Base-by-base conservation (phyloP, 2,888 invertebrate genomes). In the Eledona agricola region DNA sequence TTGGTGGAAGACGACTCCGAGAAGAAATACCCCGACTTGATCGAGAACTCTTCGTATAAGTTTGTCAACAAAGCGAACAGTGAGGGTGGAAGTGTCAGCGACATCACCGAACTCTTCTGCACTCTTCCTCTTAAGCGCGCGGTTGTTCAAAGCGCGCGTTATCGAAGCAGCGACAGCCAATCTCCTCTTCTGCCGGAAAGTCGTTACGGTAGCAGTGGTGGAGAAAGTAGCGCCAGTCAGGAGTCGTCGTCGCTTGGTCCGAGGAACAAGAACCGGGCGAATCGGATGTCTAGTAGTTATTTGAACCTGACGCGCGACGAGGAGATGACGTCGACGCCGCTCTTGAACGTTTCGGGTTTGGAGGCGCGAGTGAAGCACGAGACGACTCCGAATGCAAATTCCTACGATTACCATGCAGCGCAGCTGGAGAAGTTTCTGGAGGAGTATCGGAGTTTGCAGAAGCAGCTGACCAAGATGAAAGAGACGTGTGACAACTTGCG, bases 381-480 rank as follows among this genome's bases (percentile, higher is more conserved):
- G 51, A 43, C 57, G 29, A 67, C 67, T 9, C 63, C 69, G 4
- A 69, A 71, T 51, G 81, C 83, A 29, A 81, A 79, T 29, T 79
- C 83, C 9, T 89, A 87, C 72, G 89, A 90, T 69, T 89, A 89
- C 67, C 86, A 89, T 71, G 88, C 90, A 0, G 87, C 89, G 7
- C 89, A 90, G 70, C 76, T 90, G 56, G 90, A 90, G 67, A 82
- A 86, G 46, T 90, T 90, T 72, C 80, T 90, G 28, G 88, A 90
- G 66, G 90, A 90, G 70, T 90, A 90, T 69, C 81, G 89, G 61
- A 85, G 81, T 63, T 79, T 90, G 49, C 87, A 90, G 70, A 86
- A 88, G 69, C 88, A 90, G 72, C 77, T 90, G 57, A 88, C 87
- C 51, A 85, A 86, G 71, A 89, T 90, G 89, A 90, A 89, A 67